Base-by-base conservation (phyloP, 2,797 vertebrate genomes). In the Balearica regulorum region DNA sequence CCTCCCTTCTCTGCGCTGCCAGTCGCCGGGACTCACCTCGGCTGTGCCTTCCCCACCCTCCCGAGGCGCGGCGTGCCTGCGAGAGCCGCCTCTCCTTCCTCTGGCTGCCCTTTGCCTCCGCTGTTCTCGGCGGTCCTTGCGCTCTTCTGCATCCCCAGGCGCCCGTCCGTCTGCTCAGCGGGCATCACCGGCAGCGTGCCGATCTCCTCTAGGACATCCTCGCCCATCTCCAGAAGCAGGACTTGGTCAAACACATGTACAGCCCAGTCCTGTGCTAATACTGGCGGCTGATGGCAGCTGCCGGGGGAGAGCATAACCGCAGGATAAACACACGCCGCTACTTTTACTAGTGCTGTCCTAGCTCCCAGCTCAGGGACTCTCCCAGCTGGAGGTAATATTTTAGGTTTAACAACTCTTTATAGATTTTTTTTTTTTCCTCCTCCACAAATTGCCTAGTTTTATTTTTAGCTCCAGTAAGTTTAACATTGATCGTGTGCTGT, bases 221-320 rank as follows among this genome's bases (percentile, higher is more conserved):
- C 51, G 55, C 51, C 80, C 17, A 0, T 4, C 7, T 43, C 18
- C 60, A 31, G 68, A 6, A 80, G 75, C 51, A 6, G 60, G 35
- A 46, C 60, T 49, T 6, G 51, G 51, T 55, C 64, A 25, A 46
- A 46, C 35, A 16, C 51, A 7, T 28, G 20, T 16, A 7, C 55
- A 8, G 61, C 8, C 87, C 77, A 1, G 60, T 43, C 60, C 48
- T 4, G 83, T 28, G 83, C 87, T 80, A 49, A 76, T 58, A 8
- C 71, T 72, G 85, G 73, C 51, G 46, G 64, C 70, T 46, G 88
- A n/a, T 78, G 95, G 91, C 82, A 78, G 90, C 92, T 72, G 94
- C 70, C 29, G 14, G 24, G 26, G 43, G 72, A 28, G 17, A 82
- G 80, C 37, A 14, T n/a, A 78, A 68, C 53, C 80, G 2, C 91